These are phyloP conservation scores for Hydra vulgaris DNA, from an alignment of 30 jellyfish, hydroid and myxozoan genomes.

Conservation along the genomic window DNA sequence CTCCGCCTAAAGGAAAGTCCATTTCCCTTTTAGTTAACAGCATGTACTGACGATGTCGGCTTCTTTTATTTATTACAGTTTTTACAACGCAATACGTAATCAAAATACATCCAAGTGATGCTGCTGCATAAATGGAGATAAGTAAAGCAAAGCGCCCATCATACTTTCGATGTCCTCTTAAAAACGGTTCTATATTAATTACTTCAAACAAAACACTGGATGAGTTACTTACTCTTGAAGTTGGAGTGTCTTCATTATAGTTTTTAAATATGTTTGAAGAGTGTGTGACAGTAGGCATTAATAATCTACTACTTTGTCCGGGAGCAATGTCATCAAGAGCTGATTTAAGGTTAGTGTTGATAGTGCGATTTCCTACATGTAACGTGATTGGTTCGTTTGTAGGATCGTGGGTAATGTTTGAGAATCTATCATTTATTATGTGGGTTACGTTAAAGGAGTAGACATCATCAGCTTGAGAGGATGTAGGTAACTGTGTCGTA, in stretches of 20 bases:
- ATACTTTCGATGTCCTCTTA: slow-evolving; percentile 24
- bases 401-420: not conserved
- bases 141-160: slow-evolving; percentile 38
- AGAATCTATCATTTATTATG: not conserved
- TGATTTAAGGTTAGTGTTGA: slow-evolving; percentile 43
- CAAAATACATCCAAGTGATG: slow-evolving; percentile 49
- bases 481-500: not conserved
- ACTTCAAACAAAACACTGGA: slow-evolving; percentile 73
- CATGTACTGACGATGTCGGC: slow-evolving; percentile 70
- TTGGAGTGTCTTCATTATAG: slow-evolving; percentile 7
- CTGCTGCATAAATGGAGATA: slow-evolving; percentile 48
- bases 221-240: slow-evolving; percentile 8
- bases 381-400: slow-evolving; percentile 23
- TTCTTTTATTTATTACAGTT: slow-evolving; percentile 41
- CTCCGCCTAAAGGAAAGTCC: slow-evolving; percentile 93
- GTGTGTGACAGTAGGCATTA: slow-evolving; percentile 3
- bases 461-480: not conserved
- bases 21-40: slow-evolving; percentile 78
- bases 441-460: not conserved
- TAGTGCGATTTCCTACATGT: slow-evolving; percentile 24
- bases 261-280: slow-evolving; percentile 8
- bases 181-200: slow-evolving; percentile 61
- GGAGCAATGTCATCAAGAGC: slow-evolving; percentile 86
- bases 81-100: slow-evolving; percentile 64
- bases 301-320: slow-evolving; percentile 28